A percentile compares a stretch with the other conserved stretches of the same genome.
Conservation (phyloP, 2,888 invertebrate genomes). For the Diarsia brunnea region DNA sequence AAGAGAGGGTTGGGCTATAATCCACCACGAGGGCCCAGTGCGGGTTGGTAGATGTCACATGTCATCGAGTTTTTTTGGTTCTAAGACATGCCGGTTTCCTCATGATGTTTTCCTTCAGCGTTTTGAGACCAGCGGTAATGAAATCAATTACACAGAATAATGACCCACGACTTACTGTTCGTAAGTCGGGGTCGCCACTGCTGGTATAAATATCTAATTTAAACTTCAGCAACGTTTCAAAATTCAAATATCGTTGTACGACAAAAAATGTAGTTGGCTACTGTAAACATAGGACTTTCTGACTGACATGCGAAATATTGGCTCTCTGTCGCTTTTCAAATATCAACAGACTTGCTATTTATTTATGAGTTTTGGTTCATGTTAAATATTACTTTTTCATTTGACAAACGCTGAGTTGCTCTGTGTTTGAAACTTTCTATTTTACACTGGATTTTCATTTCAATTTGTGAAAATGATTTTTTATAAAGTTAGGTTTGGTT, state of each 20-base stretch:
- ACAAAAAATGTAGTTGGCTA: conserved; percentile 57
- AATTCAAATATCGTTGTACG: conserved; percentile 47
- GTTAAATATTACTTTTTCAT: conserved; percentile 66
- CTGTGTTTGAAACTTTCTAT: conserved; percentile 26
- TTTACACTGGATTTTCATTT: conserved; percentile 10
- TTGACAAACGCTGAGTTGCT: conserved; percentile 43
- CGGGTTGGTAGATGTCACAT: too few species aligned
- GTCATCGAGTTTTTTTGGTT: too few species aligned
- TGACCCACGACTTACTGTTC: too few species aligned
- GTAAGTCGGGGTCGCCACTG: too few species aligned
- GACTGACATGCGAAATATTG: conserved; percentile 69
- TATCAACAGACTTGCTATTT: conserved; percentile 66
- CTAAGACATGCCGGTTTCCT: too few species aligned
- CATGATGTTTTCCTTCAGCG: too few species aligned
- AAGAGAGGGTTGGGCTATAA: too few species aligned
- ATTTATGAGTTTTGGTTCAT: conserved; percentile 63
- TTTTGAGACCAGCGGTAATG: too few species aligned
- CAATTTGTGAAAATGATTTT: conserved; percentile 2
- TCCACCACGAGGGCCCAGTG: too few species aligned
- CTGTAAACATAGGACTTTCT: conserved; percentile 50
- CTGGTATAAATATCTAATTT: conserved; percentile 15
- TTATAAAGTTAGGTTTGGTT: background rate
- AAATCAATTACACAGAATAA: too few species aligned
- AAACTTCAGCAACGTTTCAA: conserved; percentile 12
- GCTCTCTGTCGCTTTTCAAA: conserved; percentile 60